Percentiles rank a stretch among this genome's conserved stretches.
Evolutionary conservation across 1,140 invertebrate species (phyloP).

Genomic region (Panulirus ornatus): DNA sequence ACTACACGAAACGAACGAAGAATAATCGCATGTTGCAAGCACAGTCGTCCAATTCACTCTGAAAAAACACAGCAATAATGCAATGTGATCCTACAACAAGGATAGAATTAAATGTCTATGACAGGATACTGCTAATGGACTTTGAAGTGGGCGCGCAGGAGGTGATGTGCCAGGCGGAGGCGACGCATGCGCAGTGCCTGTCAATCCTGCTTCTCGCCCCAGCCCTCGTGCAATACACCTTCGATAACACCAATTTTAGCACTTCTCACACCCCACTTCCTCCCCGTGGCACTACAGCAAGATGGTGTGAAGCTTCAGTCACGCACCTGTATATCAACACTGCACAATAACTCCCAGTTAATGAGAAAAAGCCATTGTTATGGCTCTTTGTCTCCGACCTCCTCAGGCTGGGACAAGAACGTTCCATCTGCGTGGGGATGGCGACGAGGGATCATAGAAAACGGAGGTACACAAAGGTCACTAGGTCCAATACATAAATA

Average conservation of each 20-base stretch:
- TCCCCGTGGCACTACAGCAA: too few relatives aligned
- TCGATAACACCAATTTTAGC: conserved; percentile 25
- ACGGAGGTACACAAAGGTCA: conserved; percentile 22
- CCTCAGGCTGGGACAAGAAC: conserved; percentile 31
- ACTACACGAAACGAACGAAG: neutral
- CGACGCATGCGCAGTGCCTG: neutral
- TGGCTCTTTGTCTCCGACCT: neutral
- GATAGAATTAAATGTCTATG: neutral
- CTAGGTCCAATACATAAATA: neutral
- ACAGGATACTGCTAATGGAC: too few relatives aligned
- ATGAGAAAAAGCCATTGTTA: neutral
- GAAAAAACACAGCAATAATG: neutral
- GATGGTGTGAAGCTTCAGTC: neutral
- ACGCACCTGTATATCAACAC: neutral
- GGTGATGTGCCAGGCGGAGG: neutral
- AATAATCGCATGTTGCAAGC: neutral
- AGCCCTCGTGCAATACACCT: conserved; percentile 17
- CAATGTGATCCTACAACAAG: neutral
- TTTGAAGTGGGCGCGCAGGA: neutral
- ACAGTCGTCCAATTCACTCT: neutral
- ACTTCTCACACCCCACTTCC: neutral
- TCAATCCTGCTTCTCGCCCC: neutral
- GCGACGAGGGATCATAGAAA: conserved; percentile 22
- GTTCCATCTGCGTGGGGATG: conserved; percentile 41
- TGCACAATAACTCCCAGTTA: neutral